Evolutionary conservation across 2,888 invertebrate species (phyloP), one percentile per base, ranked within the genome.

Genomic region (Diarsia brunnea): DNA sequence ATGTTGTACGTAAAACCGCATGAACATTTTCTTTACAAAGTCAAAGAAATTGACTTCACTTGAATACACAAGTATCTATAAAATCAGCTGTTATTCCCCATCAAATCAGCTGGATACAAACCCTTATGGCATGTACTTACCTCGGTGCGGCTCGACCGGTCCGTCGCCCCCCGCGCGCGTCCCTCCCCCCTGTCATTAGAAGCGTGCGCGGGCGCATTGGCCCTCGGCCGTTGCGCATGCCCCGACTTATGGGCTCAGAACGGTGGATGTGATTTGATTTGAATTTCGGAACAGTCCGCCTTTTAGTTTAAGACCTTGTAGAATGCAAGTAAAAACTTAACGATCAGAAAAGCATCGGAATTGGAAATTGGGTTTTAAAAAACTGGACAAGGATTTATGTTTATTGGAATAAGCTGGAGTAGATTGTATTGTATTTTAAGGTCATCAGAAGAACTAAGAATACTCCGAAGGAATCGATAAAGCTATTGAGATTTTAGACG

Each of bases 161-260:
- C 90, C 89, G 95, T 94, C 91, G 89, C 90, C 87, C 92, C 88
- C 89, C 88, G 90, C 91, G 90, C 90, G 79, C 90, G 76, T 85
- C 87, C 84, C 80, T 84, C 92, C 89, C 84, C 86, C 91, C 93
- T 92, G 94, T 94, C 95, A 95, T 96, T 96, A 96, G 96, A 95
- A 95, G 95, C 92, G 91, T 91, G 93, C 95, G 95, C 95, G 93
- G 92, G 95, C 96, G 95, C 96, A 95, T 94, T 95, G 96, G 95
- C 96, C 95, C 95, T 93, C 93, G 89, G 90, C 90, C 89, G 90
- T 88, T 90, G 89, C 86, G 92, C 92, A 90, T 89, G 92, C 91
- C 89, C 89, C 91, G 89, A 89, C 92, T 89, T 89, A 89, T 88
- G 89, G 88, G 89, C 90, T 90, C 91, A 81, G 92, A 91, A 92